A percentile compares a stretch with the other conserved stretches of the same genome.
phyloP scores from a whole-genome alignment of 2,113 vertebrate species.

The Thermophis baileyi region DNA sequence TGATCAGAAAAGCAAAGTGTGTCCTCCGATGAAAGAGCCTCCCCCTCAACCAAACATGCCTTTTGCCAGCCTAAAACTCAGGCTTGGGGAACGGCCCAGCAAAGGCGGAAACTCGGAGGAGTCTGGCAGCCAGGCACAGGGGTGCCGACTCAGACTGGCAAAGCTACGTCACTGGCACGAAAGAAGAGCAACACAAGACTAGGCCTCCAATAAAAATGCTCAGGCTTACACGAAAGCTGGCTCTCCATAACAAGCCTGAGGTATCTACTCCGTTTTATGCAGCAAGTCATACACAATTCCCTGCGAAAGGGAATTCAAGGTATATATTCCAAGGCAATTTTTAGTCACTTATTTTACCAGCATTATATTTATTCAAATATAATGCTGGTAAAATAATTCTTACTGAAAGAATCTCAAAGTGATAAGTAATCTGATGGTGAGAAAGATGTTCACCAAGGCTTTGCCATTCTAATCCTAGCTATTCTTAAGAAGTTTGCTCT shows the following conservation, averaged over 20 bases:
- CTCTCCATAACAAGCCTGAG: too few relatives aligned
- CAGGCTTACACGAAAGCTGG: not conserved
- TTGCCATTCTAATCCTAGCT: not conserved
- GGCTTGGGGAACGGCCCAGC: not conserved
- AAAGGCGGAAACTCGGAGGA: not conserved
- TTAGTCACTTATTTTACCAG: too few relatives aligned
- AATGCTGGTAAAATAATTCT: not conserved
- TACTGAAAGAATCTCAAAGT: not conserved
- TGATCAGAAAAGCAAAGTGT: constrained; percentile 49
- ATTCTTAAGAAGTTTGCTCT: not conserved
- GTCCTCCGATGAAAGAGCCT: not conserved
- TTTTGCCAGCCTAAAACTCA: not conserved
- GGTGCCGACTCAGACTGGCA: not conserved
- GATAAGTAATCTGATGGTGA: not conserved
- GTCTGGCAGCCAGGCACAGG: not conserved
- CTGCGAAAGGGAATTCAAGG: too few relatives aligned
- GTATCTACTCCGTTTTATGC: too few relatives aligned
- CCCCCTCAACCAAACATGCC: not conserved
- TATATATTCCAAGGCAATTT: too few relatives aligned
- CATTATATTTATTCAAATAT: too few relatives aligned
- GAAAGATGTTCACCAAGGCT: not conserved
- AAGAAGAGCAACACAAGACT: not conserved
- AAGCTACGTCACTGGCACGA: not conserved
- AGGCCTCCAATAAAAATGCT: not conserved
- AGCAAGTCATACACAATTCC: too few relatives aligned